A percentile compares a stretch with the other conserved stretches of the same genome.
Evolutionary conservation across 2,113 vertebrate genomes (phyloP).

Genomic region (Sphyrna mokarran): DNA sequence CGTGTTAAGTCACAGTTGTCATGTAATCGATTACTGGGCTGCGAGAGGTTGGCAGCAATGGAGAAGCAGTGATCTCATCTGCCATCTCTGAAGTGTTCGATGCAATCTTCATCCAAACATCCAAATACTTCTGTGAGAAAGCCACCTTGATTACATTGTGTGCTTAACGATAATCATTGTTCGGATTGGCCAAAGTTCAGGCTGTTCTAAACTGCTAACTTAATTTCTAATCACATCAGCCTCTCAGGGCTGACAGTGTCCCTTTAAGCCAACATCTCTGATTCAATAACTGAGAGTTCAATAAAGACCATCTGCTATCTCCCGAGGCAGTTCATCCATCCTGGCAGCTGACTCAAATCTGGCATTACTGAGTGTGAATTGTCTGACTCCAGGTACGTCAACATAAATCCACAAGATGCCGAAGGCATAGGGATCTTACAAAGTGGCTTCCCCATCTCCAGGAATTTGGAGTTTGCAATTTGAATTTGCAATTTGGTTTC

Average conservation of each 20-base stretch:
- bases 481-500: neutral
- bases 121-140: neutral
- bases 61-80: neutral
- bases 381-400: neutral
- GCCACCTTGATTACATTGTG: neutral
- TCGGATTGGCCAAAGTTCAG: neutral
- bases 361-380: neutral
- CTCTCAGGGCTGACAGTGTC: neutral
- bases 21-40: neutral
- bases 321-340: neutral
- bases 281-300: neutral
- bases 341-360: neutral
- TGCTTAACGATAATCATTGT: neutral
- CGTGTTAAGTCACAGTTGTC: neutral
- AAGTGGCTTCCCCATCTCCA: neutral
- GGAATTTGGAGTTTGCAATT: too few species aligned
- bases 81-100: neutral
- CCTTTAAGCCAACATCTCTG: neutral
- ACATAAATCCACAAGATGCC: neutral
- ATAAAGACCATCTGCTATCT: constrained; percentile 1
- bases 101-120: neutral
- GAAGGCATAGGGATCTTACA: neutral
- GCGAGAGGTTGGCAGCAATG: neutral
- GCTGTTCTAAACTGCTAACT: neutral
- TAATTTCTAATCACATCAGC: neutral